These are phyloP conservation scores for Harpagoxenus sublaevis DNA, from an alignment of 2,888 invertebrate species.

Conservation along the genomic window DNA sequence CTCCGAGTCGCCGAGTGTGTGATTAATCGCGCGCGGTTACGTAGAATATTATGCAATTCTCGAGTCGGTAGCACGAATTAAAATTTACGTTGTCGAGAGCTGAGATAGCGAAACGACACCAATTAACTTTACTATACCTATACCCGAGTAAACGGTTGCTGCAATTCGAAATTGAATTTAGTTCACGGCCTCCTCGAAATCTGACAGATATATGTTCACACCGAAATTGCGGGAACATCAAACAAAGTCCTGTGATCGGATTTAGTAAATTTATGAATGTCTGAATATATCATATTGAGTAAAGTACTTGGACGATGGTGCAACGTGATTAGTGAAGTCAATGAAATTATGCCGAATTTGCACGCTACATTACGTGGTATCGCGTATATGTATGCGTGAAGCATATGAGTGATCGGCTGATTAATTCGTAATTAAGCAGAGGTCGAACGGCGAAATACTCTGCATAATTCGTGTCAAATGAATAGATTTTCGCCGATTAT, in stretches of 20 bases:
- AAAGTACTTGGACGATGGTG: background rate
- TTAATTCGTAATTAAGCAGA: constrained; percentile 53
- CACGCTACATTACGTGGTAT: constrained; percentile 27
- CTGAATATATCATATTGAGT: background rate
- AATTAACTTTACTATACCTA: background rate
- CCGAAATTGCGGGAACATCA: constrained; percentile 1
- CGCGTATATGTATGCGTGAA: background rate
- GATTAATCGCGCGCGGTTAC: constrained; percentile 46
- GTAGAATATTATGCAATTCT: constrained; percentile 39
- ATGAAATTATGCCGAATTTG: constrained; percentile 43
- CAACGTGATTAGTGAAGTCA: constrained; percentile 33
- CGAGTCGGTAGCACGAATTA: constrained; percentile 17
- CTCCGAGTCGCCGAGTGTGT: constrained; percentile 24
- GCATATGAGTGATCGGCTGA: constrained; percentile 47
- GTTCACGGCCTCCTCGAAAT: background rate
- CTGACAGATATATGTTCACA: background rate
- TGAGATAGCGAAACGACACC: background rate
- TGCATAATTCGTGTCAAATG: constrained; percentile 35
- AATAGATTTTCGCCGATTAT: constrained; percentile 23
- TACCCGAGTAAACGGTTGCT: background rate
- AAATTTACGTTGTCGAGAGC: constrained; percentile 6
- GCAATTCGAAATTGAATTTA: background rate
- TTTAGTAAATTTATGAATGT: background rate
- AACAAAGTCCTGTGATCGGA: background rate
- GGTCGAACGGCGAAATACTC: constrained; percentile 33